Evolutionary conservation across 2,888 invertebrate species (phyloP), one percentile per base, ranked within the genome.

Genomic region (Drosophila anomalata): DNA sequence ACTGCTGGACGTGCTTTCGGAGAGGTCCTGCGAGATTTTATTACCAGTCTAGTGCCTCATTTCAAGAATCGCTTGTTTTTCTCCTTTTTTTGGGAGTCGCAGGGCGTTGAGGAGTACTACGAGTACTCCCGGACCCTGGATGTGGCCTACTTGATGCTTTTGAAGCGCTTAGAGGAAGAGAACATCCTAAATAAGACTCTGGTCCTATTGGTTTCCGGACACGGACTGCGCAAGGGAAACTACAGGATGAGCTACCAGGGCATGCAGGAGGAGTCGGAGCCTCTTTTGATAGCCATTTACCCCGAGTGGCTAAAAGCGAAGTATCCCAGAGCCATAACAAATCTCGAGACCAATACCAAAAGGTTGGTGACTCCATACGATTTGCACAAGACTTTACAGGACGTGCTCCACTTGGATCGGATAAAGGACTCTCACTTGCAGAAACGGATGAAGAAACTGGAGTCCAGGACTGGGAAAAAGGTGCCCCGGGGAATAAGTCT

Each of bases 321-420:
- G 50, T 96, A 95, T 89, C 93, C 94, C 0, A 61, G 91, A 7
- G 95, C 96, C 0, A 93, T 94, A 73, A 86, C 92, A 0, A 96
- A 96, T 91, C 90, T 98, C 24, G 92, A 92, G 55, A 89, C 86
- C 20, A 98, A 98, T 89, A 91, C 93, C 0, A 92, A 92, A 57
- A 94, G 95, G 56, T 93, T 98, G 11, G 95, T 96, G 0, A 96
- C 96, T 0, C 96, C 96, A 0, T 97, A 94, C 89, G 98, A 98
- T 90, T 91, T 98, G 6, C 94, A 97, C 90, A 95, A 95, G 70
- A 97, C 97, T 0, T 89, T 98, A 8, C 77, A 92, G 8, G 96
- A 97, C 90, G 91, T 97, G 2, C 85, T 94, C 2, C 88, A 94
- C 68, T 73, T 93, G 63, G 91, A 93, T 0, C 79, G 85, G 0